Percentiles rank a stretch among this genome's conserved stretches.
phyloP scores from a whole-genome alignment of 2,113 vertebrate genomes.

The Percina caprodes region DNA sequence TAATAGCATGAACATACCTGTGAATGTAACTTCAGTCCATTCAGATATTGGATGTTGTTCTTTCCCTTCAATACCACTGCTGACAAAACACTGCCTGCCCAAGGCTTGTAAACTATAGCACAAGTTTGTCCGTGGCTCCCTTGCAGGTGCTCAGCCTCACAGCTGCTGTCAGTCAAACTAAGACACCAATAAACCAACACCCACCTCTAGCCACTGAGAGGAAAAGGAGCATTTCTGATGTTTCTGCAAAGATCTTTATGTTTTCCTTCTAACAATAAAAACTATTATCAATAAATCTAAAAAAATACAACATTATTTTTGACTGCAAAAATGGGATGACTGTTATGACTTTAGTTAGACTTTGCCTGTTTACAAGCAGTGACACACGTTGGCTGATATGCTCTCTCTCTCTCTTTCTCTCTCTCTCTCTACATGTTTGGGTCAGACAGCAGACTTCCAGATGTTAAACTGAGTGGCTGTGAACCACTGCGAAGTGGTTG shows the following conservation, averaged over 20 bases:
- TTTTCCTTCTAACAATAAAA: background rate
- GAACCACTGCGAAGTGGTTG: slow-evolving; percentile 57
- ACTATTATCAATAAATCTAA: background rate
- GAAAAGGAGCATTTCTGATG: background rate
- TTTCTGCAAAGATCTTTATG: background rate
- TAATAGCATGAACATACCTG: too few species aligned
- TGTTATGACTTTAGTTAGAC: background rate
- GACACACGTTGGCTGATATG: slow-evolving; percentile 14
- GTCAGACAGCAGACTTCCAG: slow-evolving; percentile 76
- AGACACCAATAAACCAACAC: too few species aligned
- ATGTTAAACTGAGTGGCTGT: slow-evolving; percentile 78
- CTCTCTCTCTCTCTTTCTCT: slow-evolving; percentile 30
- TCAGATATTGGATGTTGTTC: too few species aligned
- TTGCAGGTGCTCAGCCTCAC: background rate
- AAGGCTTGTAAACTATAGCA: background rate
- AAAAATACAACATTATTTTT: too few species aligned
- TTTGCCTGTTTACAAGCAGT: slow-evolving; percentile 40
- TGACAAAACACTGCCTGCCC: background rate
- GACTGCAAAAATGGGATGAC: background rate
- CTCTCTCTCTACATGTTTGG: slow-evolving; percentile 67
- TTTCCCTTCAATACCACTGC: too few species aligned
- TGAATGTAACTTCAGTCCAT: too few species aligned
- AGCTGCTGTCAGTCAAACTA: slow-evolving; percentile 4
- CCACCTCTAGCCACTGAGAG: background rate
- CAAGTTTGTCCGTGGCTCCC: background rate